Percentiles rank a stretch among this genome's conserved stretches.
phyloP scores from a whole-genome alignment of 2,888 invertebrate species.

The Acrobasis suavella region DNA sequence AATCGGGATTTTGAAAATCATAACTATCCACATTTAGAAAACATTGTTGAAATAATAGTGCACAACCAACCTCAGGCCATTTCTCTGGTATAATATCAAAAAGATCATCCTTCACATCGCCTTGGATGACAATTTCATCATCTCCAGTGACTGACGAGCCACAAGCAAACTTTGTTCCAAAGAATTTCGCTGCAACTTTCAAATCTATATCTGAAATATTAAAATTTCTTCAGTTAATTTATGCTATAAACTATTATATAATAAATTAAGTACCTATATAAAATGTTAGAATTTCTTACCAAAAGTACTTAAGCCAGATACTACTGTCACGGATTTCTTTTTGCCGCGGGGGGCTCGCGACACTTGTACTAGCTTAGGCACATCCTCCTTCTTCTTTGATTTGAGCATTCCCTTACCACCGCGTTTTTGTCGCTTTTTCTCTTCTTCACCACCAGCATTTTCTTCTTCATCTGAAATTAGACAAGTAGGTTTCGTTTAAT shows the following conservation, averaged over 20 bases:
- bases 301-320: conserved; percentile 96
- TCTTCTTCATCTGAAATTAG: conserved; percentile 80
- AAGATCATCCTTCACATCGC: conserved; percentile 98
- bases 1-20: too few relatives aligned
- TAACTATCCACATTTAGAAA: too few relatives aligned
- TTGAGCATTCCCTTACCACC: conserved; percentile 98
- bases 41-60: neutral
- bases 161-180: conserved; percentile 98
- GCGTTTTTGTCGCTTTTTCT: conserved; percentile 97
- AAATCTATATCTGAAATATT: conserved; percentile 93
- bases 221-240: neutral
- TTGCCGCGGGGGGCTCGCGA: conserved; percentile 97
- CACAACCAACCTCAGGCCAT: conserved; percentile 91
- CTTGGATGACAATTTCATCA: conserved; percentile 99
- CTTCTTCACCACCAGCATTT: conserved; percentile 91
- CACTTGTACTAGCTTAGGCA: conserved; percentile 91
- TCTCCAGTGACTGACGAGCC: conserved; percentile 99
- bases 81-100: conserved; percentile 99
- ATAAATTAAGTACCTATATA: too few relatives aligned
- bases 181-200: conserved; percentile 98
- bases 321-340: conserved; percentile 99
- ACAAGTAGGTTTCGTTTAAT: neutral
- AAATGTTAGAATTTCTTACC: conserved; percentile 76
- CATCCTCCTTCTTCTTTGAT: conserved; percentile 96
- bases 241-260: too few relatives aligned